phyloP scores from a whole-genome alignment of 2,888 invertebrate genomes.

The Tribolium freemani region DNA sequence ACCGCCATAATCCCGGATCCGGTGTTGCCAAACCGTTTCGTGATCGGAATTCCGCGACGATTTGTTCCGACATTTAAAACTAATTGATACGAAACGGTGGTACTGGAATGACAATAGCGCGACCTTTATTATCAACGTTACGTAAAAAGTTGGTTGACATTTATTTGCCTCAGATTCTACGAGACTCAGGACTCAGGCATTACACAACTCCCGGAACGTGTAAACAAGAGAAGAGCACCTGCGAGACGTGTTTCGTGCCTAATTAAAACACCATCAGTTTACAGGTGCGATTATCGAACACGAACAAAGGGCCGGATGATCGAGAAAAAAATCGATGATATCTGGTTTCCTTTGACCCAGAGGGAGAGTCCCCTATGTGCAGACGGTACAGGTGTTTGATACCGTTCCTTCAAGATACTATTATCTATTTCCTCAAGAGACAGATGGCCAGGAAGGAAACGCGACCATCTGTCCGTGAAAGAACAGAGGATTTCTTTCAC shows the following conservation, averaged over 20 bases:
- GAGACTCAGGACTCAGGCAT: no score
- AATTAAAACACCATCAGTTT: constrained; percentile 31
- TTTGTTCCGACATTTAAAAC: constrained; percentile 17
- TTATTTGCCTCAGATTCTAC: constrained; percentile 22
- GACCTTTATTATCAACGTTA: constrained; percentile 17
- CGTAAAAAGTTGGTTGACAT: constrained; percentile 16
- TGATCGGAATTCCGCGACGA: constrained; percentile 11
- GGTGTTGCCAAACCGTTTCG: constrained; percentile 22
- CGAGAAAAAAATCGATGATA: constrained; percentile 41
- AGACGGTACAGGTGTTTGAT: constrained; percentile 54
- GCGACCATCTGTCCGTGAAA: constrained; percentile 51
- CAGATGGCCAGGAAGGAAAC: constrained; percentile 54
- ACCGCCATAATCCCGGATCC: constrained; percentile 5
- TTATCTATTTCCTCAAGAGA: constrained; percentile 55
- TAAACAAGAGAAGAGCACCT: constrained; percentile 20
- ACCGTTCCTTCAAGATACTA: constrained; percentile 56
- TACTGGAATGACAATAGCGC: constrained; percentile 18
- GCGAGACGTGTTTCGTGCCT: constrained; percentile 8
- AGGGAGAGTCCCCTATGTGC: constrained; percentile 25
- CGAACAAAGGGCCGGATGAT: constrained; percentile 3
- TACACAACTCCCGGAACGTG: constrained; percentile 3
- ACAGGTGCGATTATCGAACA: constrained; percentile 25
- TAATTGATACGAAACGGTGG: not conserved
- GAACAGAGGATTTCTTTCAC: constrained; percentile 36
- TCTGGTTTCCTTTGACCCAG: constrained; percentile 47